Evolutionary conservation across 2,888 invertebrate species (phyloP).

Genomic region (Octodonta nipae): DNA sequence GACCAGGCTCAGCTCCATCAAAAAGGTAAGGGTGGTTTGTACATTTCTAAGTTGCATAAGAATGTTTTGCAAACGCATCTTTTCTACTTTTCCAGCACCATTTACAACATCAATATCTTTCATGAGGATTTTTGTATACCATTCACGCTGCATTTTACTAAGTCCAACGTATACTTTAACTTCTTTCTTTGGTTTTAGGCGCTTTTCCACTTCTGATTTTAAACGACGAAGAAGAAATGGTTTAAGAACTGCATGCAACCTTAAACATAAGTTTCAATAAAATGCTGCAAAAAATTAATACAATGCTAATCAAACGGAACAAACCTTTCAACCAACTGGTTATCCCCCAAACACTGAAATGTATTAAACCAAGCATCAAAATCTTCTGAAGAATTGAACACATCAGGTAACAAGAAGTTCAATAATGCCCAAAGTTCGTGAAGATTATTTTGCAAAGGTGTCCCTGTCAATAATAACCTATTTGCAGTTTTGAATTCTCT

Average conservation of each 20-base stretch:
- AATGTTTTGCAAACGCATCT: conserved; percentile 95
- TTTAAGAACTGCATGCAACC: conserved; percentile 77
- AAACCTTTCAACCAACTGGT: conserved; percentile 68
- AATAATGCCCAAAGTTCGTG: conserved; percentile 96
- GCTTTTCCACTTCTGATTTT: conserved; percentile 95
- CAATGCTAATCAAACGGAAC: no score
- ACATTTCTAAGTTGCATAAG: conserved; percentile 98
- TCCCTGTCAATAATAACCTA: conserved; percentile 78
- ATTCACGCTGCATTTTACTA: conserved; percentile 97
- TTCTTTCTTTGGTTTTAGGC: conserved; percentile 92
- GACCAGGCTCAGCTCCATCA: conserved; percentile 97
- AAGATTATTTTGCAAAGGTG: conserved; percentile 95
- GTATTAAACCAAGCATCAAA: conserved; percentile 99
- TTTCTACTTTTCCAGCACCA: conserved; percentile 89
- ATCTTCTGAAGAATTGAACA: conserved; percentile 94
- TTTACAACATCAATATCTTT: conserved; percentile 99
- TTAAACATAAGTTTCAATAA: no score
- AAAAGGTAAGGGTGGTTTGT: conserved; percentile 98
- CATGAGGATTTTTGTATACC: conserved; percentile 97
- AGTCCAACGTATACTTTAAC: conserved; percentile 92
- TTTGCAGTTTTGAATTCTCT: conserved; percentile 95
- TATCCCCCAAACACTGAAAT: conserved; percentile 83
- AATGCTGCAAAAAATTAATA: no score
- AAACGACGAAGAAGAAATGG: conserved; percentile 90
- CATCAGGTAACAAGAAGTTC: conserved; percentile 94